Conservation (phyloP, 2,113 vertebrate genomes). For the Hemibagrus wyckioides region DNA sequence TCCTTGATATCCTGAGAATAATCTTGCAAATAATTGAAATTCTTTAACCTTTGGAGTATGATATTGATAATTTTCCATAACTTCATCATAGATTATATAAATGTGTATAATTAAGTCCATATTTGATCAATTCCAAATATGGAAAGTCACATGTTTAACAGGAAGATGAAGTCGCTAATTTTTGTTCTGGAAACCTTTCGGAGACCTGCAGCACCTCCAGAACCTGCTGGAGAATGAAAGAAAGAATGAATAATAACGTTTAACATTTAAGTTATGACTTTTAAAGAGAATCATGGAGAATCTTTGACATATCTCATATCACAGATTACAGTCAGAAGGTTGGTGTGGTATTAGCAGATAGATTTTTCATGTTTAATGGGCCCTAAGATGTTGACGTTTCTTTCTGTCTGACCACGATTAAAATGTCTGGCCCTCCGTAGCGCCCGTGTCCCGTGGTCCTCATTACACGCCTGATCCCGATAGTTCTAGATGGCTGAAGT, state of each 20-base stretch:
- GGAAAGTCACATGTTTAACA: not conserved
- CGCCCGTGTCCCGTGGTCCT: constrained; percentile 63
- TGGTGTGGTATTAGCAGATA: not conserved
- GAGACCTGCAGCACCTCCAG: no score
- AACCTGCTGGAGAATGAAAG: not conserved
- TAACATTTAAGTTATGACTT: not conserved
- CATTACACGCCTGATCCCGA: constrained; percentile 65
- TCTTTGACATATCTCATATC: not conserved
- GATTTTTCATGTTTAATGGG: not conserved
- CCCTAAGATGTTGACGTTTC: not conserved
- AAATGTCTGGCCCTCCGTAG: constrained; percentile 20
- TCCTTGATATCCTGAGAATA: not conserved
- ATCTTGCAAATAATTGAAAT: not conserved
- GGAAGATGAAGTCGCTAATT: not conserved
- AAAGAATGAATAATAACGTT: not conserved
- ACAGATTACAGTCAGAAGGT: not conserved
- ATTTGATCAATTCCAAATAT: not conserved
- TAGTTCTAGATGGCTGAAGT: constrained; percentile 63
- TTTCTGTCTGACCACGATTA: not conserved
- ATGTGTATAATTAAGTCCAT: not conserved
- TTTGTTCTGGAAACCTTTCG: no score
- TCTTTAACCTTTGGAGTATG: not conserved
- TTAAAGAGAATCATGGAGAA: not conserved
- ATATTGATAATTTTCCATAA: not conserved
- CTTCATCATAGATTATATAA: not conserved